These are phyloP conservation scores for Leptinotarsa haldemani DNA, from an alignment of 2,888 invertebrate genomes.

Conservation along the genomic window DNA sequence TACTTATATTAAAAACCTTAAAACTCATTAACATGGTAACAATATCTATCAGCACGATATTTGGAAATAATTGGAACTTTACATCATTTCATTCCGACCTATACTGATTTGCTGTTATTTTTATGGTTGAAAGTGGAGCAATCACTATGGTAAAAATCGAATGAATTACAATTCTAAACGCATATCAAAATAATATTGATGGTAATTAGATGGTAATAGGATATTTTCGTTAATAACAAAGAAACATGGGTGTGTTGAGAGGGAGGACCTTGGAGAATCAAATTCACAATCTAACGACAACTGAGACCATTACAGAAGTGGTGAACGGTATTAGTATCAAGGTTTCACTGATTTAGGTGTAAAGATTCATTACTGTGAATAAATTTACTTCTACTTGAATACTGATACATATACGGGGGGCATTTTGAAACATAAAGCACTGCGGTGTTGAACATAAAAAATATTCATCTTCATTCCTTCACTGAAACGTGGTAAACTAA, in stretches of 20 bases:
- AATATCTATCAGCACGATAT: no score
- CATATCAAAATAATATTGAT: background rate
- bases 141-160: background rate
- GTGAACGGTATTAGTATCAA: conserved; percentile 26
- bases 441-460: background rate
- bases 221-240: conserved; percentile 19
- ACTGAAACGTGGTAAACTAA: no score
- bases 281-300: conserved; percentile 12
- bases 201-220: conserved; percentile 1
- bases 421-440: background rate
- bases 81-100: no score
- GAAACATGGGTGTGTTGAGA: conserved; percentile 18
- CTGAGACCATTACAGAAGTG: background rate
- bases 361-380: conserved; percentile 26
- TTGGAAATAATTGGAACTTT: no score
- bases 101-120: no score
- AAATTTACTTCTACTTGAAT: conserved; percentile 12
- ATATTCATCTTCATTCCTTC: no score
- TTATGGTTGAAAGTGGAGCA: background rate
- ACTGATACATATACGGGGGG: background rate
- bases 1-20: no score
- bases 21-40: no score
- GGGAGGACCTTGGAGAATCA: conserved; percentile 12
- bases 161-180: background rate
- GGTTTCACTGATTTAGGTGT: conserved; percentile 28